Conservation (phyloP, 1,140 invertebrate species). For the Ptiloglossa arizonensis region DNA sequence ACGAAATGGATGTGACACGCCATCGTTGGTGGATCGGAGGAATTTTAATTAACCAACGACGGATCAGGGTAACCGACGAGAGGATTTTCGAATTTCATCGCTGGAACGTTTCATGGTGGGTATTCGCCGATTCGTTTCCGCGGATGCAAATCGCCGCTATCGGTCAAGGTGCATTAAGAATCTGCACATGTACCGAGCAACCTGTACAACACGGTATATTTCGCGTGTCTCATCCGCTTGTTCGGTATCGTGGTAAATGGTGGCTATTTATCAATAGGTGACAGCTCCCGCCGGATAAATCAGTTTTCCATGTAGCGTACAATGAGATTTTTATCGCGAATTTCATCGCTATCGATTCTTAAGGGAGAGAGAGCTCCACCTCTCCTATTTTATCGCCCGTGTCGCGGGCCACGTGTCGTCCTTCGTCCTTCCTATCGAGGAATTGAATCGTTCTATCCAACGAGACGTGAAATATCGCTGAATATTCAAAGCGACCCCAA, state of each 20-base stretch:
- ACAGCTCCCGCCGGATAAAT: not conserved
- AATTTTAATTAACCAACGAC: too few relatives aligned
- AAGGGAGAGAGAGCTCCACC: too few relatives aligned
- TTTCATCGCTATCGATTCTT: slow-evolving; percentile 4
- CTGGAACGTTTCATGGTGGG: too few relatives aligned
- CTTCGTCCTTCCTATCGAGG: not conserved
- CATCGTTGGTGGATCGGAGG: too few relatives aligned
- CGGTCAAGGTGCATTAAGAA: not conserved
- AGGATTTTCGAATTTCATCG: too few relatives aligned
- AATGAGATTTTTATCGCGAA: slow-evolving; percentile 15
- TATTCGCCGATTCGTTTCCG: not conserved
- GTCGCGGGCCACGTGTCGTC: not conserved
- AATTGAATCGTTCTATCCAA: slow-evolving; percentile 10
- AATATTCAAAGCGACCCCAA: slow-evolving; percentile 4
- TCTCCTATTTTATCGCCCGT: not conserved
- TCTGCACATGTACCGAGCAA: not conserved
- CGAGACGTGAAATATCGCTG: slow-evolving; percentile 13
- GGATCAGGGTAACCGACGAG: too few relatives aligned
- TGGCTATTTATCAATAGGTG: slow-evolving; percentile 6
- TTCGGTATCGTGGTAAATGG: not conserved
- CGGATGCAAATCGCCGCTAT: not conserved
- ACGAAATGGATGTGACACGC: too few relatives aligned
- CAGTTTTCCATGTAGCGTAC: not conserved
- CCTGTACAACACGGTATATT: not conserved
- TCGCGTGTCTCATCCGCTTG: not conserved